Percentiles rank a stretch among this genome's conserved stretches.
These are phyloP conservation scores for Parapsyche elsis DNA, from an alignment of 1,140 invertebrate species.

Conservation along the genomic window DNA sequence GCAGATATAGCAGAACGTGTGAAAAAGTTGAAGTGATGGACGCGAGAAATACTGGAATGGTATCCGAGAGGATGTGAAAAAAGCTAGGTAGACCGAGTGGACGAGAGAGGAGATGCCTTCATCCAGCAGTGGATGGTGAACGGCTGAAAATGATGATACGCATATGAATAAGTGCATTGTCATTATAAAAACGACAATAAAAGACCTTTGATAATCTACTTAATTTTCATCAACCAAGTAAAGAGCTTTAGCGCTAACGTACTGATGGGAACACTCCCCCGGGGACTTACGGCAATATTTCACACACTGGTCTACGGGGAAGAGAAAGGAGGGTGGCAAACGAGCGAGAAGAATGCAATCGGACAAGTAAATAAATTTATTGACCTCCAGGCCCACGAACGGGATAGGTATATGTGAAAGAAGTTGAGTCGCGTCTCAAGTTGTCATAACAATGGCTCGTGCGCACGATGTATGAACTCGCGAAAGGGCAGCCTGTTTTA, in stretches of 20 bases:
- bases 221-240: background rate
- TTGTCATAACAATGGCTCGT: slow-evolving; percentile 44
- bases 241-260: background rate
- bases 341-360: background rate
- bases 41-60: too few species aligned
- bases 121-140: too few species aligned
- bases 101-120: too few species aligned
- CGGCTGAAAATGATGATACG: too few species aligned
- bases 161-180: too few species aligned
- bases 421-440: slow-evolving; percentile 26
- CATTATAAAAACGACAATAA: too few species aligned
- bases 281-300: slow-evolving; percentile 7
- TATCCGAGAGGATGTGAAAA: too few species aligned
- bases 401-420: background rate
- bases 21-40: too few species aligned
- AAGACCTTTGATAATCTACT: too few species aligned
- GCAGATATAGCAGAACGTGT: too few species aligned
- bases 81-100: too few species aligned
- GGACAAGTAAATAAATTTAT: slow-evolving; percentile 31
- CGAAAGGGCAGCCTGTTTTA: slow-evolving; percentile 45
- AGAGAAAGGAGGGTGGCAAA: background rate
- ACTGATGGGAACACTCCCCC: background rate
- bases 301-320: background rate
- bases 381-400: background rate
- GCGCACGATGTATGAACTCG: slow-evolving; percentile 39